Conservation (phyloP, 2,113 vertebrate species). For the Hemibagrus wyckioides region DNA sequence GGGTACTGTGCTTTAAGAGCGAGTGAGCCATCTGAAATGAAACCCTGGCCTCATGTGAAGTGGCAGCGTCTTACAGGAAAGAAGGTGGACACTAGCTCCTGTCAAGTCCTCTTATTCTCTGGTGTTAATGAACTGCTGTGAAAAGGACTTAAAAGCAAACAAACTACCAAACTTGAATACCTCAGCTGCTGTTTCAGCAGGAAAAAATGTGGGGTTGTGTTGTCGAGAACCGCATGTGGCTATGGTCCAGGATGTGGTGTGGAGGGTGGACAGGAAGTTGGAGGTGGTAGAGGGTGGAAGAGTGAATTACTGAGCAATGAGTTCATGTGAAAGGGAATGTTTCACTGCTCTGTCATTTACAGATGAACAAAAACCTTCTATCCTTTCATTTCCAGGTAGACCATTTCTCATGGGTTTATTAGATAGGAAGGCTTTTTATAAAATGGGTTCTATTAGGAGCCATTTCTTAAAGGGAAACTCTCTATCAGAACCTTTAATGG, state of each 20-base stretch:
- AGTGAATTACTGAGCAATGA: slow-evolving; percentile 45
- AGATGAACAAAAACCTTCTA: not conserved
- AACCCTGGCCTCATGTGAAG: slow-evolving; percentile 17
- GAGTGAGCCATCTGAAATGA: slow-evolving; percentile 44
- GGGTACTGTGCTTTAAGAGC: slow-evolving; percentile 28
- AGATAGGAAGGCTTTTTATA: not conserved
- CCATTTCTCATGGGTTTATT: not conserved
- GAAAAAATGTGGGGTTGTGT: slow-evolving; percentile 41
- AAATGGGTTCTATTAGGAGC: not conserved
- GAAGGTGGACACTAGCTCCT: slow-evolving; percentile 13
- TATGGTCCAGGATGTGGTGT: slow-evolving; percentile 36
- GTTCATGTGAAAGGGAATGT: slow-evolving; percentile 17
- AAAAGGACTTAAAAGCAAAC: slow-evolving; percentile 21
- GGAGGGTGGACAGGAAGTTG: slow-evolving; percentile 35
- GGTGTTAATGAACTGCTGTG: slow-evolving; percentile 45
- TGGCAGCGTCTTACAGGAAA: not conserved
- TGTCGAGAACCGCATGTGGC: slow-evolving; percentile 21
- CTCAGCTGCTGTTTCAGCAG: not conserved
- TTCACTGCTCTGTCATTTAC: not conserved
- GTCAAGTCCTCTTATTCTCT: slow-evolving; percentile 28
- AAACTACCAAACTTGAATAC: not conserved
- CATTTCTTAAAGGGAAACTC: not conserved
- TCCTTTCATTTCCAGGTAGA: not conserved
- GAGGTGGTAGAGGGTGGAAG: slow-evolving; percentile 18
- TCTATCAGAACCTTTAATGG: not conserved